These are phyloP conservation scores for Epizoanthus illoricatus DNA, from an alignment of 92 coral and sea anemone genomes.

Conservation along the genomic window DNA sequence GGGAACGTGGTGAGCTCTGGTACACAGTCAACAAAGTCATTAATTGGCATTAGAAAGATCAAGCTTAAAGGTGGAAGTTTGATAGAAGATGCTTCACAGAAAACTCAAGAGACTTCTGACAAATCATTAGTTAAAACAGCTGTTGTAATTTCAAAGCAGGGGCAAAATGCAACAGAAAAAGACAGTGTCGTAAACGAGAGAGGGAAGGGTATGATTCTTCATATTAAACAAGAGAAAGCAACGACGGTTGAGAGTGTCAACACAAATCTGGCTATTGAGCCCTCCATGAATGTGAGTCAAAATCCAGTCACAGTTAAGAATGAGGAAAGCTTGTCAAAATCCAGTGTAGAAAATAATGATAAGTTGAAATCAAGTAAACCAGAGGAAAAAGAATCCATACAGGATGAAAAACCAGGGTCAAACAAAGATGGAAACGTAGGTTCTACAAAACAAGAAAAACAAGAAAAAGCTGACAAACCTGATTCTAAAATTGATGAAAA, in stretches of 20 bases:
- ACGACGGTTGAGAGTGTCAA: background rate
- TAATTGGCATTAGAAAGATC: constrained; percentile 65
- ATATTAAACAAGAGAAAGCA: background rate
- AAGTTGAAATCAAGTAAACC: no score
- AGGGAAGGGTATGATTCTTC: background rate
- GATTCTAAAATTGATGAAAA: constrained; percentile 2
- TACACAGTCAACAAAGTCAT: constrained; percentile 67
- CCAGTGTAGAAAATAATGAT: no score
- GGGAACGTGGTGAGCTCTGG: constrained; percentile 46
- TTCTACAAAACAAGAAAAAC: background rate
- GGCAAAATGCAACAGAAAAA: background rate
- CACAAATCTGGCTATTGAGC: no score
- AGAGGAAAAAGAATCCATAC: no score
- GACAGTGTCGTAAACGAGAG: background rate
- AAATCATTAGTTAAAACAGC: constrained; percentile 17
- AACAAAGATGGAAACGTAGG: background rate
- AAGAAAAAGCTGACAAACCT: background rate
- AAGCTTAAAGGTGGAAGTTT: constrained; percentile 44
- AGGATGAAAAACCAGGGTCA: background rate
- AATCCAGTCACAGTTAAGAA: background rate
- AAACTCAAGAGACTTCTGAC: constrained; percentile 6
- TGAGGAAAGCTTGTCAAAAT: background rate
- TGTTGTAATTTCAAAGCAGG: background rate
- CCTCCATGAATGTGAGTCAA: background rate
- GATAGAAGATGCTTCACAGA: constrained; percentile 24